Evolutionary conservation across 2,113 vertebrate species (phyloP).

Genomic region (Cyanoderma ruficeps): DNA sequence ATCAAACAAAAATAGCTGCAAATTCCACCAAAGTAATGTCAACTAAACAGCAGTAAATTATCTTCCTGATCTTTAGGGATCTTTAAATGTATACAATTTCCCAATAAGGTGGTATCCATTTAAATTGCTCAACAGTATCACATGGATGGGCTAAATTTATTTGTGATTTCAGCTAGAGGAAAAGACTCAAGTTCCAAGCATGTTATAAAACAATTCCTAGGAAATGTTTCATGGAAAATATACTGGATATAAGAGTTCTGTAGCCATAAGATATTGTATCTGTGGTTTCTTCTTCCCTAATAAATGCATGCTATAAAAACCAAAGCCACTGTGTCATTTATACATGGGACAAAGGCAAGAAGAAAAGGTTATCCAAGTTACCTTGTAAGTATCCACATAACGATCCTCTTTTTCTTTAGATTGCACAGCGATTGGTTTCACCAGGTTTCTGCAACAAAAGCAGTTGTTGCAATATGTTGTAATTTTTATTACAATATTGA

Average conservation of each 20-base stretch:
- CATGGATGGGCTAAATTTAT: not conserved
- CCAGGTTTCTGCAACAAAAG: constrained; percentile 83
- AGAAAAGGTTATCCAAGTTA: constrained; percentile 42
- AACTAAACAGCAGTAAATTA: not conserved
- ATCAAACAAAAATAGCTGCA: not conserved
- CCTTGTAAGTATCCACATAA: constrained; percentile 96
- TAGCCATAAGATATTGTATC: not conserved
- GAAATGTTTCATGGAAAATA: not conserved
- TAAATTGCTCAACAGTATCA: not conserved
- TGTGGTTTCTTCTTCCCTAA: not conserved
- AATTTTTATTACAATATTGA: not conserved
- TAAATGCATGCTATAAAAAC: not conserved
- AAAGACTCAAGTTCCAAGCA: not conserved
- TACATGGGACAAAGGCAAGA: not conserved
- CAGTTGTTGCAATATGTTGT: not conserved
- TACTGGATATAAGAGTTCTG: not conserved
- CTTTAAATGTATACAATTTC: not conserved
- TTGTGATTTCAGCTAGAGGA: not conserved
- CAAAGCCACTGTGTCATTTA: not conserved
- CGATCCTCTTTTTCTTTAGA: constrained; percentile 98
- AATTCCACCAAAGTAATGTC: not conserved
- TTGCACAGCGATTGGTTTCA: constrained; percentile 96
- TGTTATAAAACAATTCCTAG: not conserved
- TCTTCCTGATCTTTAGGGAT: not conserved
- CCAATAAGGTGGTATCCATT: not conserved